phyloP scores from a whole-genome alignment of 2,113 vertebrate species.

The Tringa solitaria region DNA sequence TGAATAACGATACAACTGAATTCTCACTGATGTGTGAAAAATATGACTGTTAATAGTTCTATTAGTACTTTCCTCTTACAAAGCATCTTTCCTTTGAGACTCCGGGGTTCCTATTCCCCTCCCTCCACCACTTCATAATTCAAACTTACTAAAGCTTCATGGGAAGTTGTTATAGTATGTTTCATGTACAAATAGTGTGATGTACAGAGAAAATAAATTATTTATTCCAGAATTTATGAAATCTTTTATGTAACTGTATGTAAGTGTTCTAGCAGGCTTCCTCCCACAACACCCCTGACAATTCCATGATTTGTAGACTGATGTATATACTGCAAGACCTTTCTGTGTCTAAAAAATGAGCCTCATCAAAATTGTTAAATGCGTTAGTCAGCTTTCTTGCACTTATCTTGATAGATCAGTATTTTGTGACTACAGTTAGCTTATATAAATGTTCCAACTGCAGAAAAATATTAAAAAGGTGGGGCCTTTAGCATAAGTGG shows the following conservation, averaged over 20 bases:
- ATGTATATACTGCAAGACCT: not conserved
- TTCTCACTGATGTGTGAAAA: not conserved
- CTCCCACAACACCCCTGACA: not conserved
- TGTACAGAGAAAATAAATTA: not conserved
- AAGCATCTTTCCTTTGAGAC: not conserved
- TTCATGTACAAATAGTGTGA: not conserved
- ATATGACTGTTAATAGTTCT: not conserved
- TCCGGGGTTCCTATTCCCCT: not conserved
- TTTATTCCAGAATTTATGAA: not conserved
- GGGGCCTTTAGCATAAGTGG: not conserved
- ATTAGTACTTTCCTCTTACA: not conserved
- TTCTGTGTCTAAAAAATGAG: not conserved
- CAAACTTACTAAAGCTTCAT: not conserved
- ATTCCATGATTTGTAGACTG: not conserved
- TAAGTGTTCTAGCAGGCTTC: not conserved
- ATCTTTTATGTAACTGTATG: not conserved
- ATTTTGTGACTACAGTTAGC: not conserved
- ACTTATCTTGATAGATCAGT: not conserved
- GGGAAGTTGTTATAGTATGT: not conserved
- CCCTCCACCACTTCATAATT: not conserved
- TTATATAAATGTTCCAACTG: not conserved
- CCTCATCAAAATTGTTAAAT: not conserved
- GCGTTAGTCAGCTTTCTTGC: not conserved
- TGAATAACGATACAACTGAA: not conserved
- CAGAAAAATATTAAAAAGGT: not conserved